Evolutionary conservation across 2,888 invertebrate species (phyloP).

Genomic region (Spisula solida): DNA sequence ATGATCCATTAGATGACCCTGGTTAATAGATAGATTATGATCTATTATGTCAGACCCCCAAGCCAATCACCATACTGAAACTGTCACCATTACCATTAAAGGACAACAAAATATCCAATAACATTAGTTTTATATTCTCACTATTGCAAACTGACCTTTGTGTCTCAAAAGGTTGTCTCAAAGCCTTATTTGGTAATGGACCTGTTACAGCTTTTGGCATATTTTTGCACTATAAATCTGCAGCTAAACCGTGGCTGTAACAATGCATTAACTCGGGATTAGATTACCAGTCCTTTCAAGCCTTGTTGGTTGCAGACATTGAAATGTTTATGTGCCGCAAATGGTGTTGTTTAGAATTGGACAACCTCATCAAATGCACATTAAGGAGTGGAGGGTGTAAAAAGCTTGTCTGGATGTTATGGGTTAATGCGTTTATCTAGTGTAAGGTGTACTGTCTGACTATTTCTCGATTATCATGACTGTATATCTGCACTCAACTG

Average conservation of each 20-base stretch:
- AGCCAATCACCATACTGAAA: conserved; percentile 20
- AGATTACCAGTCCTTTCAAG: background rate
- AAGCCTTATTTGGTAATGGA: background rate
- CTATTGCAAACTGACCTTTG: background rate
- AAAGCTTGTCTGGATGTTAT: background rate
- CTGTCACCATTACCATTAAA: conserved; percentile 49
- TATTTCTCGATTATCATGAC: background rate
- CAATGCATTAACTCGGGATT: background rate
- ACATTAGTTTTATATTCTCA: conserved; percentile 30
- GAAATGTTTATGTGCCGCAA: background rate
- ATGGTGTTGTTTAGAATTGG: conserved; percentile 11
- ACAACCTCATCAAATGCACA: conserved; percentile 10
- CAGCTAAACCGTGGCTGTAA: background rate
- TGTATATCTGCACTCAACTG: background rate
- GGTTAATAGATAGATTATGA: conserved; percentile 27
- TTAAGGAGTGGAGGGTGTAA: background rate
- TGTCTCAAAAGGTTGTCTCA: background rate
- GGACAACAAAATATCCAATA: conserved; percentile 35
- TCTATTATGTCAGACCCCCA: conserved; percentile 19
- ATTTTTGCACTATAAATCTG: conserved; percentile 6
- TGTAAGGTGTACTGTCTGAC: background rate
- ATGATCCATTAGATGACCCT: conserved; percentile 39
- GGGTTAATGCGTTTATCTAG: conserved; percentile 1
- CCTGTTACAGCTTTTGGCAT: conserved; percentile 8
- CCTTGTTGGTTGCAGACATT: background rate